Evolutionary conservation across 1,140 invertebrate species (phyloP).

Genomic region (Megathymus violae): DNA sequence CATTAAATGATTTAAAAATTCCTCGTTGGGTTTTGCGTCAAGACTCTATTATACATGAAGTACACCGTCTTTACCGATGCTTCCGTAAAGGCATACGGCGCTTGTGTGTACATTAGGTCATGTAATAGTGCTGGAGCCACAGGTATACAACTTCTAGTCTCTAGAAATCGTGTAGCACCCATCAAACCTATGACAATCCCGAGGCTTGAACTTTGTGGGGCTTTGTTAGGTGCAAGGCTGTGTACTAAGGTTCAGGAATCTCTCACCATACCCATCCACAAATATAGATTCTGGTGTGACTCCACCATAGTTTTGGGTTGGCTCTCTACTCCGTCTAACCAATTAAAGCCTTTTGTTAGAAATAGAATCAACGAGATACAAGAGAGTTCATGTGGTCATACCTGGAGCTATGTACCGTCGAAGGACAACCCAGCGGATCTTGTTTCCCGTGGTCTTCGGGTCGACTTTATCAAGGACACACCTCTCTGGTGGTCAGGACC

Average conservation of each 20-base stretch:
- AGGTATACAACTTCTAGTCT: slow-evolving; percentile 9
- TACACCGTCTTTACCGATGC: slow-evolving; percentile 2
- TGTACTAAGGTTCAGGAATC: not conserved
- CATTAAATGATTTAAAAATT: too few relatives aligned
- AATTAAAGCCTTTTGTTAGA: slow-evolving; percentile 4
- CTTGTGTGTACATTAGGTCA: slow-evolving; percentile 1
- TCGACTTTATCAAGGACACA: not conserved
- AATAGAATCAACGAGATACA: not conserved
- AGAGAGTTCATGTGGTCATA: not conserved
- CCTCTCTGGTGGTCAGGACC: not conserved
- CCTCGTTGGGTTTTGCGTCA: too few relatives aligned
- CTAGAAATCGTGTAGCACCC: slow-evolving; percentile 7
- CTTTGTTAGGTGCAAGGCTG: slow-evolving; percentile 2
- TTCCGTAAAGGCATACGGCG: not conserved
- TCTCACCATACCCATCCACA: not conserved
- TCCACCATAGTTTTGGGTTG: slow-evolving; percentile 4
- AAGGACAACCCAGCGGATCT: not conserved
- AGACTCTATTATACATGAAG: too few relatives aligned
- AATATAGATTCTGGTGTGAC: slow-evolving; percentile 4
- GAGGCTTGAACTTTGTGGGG: not conserved
- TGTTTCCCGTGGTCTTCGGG: not conserved
- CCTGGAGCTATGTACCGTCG: not conserved
- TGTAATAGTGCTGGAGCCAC: too few relatives aligned
- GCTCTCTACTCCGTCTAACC: not conserved
- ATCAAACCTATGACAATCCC: slow-evolving; percentile 7